A percentile compares a stretch with the other conserved stretches of the same genome.
phyloP scores from a whole-genome alignment of 1,140 invertebrate species.

The Leptinotarsa undecemlineata region DNA sequence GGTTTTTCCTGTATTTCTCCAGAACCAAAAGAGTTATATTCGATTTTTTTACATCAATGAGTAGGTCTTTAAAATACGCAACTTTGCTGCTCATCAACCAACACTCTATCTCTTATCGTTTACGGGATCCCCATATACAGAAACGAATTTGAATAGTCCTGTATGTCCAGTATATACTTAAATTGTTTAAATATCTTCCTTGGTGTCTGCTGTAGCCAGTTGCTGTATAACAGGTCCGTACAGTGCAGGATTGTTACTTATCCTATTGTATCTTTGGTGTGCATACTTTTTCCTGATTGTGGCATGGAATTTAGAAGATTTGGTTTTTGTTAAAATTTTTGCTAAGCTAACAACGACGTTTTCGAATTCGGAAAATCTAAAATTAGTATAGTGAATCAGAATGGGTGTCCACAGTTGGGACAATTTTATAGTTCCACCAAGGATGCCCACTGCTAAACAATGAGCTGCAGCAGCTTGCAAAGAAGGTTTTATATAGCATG shows the following conservation, averaged over 20 bases:
- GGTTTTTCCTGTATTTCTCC: too few species aligned
- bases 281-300: not conserved
- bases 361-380: constrained; percentile 1
- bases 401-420: not conserved
- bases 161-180: too few species aligned
- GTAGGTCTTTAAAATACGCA: too few species aligned
- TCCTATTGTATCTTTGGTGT: not conserved
- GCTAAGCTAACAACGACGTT: not conserved
- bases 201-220: too few species aligned
- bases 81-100: too few species aligned
- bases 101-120: too few species aligned
- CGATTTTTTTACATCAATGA: too few species aligned
- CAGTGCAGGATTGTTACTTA: not conserved
- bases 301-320: not conserved
- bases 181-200: too few species aligned
- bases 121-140: too few species aligned
- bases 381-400: not conserved
- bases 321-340: not conserved
- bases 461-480: constrained; percentile 72
- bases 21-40: too few species aligned
- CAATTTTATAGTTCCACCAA: not conserved
- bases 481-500: constrained; percentile 81
- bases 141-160: too few species aligned
- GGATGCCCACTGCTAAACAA: constrained; percentile 60
- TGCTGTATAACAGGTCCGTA: not conserved